A percentile compares a stretch with the other conserved stretches of the same genome.
These are phyloP conservation scores for Ichneumoninae sp. DNA, from an alignment of 2,888 invertebrate genomes.

Conservation along the genomic window DNA sequence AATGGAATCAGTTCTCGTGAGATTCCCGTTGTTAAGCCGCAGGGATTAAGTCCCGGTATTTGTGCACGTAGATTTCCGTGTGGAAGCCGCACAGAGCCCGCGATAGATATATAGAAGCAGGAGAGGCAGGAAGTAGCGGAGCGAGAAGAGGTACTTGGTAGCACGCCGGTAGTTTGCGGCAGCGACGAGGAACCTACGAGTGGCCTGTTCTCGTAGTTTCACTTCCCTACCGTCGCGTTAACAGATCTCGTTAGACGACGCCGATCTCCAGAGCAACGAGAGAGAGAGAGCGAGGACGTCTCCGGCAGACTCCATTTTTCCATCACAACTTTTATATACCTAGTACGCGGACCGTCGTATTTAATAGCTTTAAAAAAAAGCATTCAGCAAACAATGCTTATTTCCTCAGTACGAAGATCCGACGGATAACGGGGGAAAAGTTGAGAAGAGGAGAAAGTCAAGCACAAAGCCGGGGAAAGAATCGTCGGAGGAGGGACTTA, in stretches of 20 bases:
- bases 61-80: neutral
- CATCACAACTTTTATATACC: constrained; percentile 4
- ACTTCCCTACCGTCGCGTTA: constrained; percentile 11
- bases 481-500: constrained; percentile 8
- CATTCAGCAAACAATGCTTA: constrained; percentile 10
- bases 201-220: constrained; percentile 29
- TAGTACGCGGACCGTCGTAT: neutral
- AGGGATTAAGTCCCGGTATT: constrained; percentile 13
- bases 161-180: constrained; percentile 38
- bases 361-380: neutral
- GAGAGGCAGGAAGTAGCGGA: constrained; percentile 15
- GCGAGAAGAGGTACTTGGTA: constrained; percentile 33
- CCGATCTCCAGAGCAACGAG: constrained; percentile 23
- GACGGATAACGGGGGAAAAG: constrained; percentile 55
- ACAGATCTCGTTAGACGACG: constrained; percentile 41
- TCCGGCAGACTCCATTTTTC: constrained; percentile 9
- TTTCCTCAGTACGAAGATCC: constrained; percentile 60
- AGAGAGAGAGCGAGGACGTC: constrained; percentile 4
- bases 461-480: constrained; percentile 25
- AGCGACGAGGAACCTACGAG: constrained; percentile 23
- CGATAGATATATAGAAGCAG: constrained; percentile 13
- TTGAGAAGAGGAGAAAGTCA: constrained; percentile 58
- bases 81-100: neutral
- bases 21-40: constrained; percentile 22
- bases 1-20: constrained; percentile 17